Percentiles rank a stretch among this genome's conserved stretches.
Evolutionary conservation across 2,113 vertebrate species (phyloP).

Genomic region (Neogale vison): DNA sequence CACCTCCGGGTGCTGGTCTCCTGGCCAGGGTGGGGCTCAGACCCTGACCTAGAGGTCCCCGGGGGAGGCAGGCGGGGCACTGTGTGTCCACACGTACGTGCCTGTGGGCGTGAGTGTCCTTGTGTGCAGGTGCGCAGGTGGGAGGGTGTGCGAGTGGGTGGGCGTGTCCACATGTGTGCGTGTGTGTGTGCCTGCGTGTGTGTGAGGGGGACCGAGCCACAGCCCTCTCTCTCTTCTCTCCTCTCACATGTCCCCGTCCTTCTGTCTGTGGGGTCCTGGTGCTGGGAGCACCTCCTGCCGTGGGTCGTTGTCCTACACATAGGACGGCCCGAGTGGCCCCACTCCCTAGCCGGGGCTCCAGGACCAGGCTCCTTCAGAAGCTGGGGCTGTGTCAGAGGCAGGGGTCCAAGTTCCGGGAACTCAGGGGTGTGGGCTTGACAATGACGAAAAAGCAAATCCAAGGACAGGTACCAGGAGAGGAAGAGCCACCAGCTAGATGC

Average conservation of each 20-base stretch:
- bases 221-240: neutral
- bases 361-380: too few relatives aligned
- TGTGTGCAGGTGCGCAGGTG: neutral
- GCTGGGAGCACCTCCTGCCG: accelerated
- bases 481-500: neutral
- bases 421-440: neutral
- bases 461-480: neutral
- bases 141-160: too few relatives aligned
- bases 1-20: neutral
- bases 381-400: neutral
- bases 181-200: neutral
- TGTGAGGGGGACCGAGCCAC: neutral
- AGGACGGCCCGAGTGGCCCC: neutral
- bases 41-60: neutral
- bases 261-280: neutral
- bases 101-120: neutral
- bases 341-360: neutral
- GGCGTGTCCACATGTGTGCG: too few relatives aligned
- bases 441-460: neutral
- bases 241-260: too few relatives aligned
- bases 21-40: neutral
- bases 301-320: accelerated
- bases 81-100: neutral
- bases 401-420: neutral
- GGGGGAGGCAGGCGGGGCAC: neutral